Evolutionary conservation across 2,113 vertebrate species (phyloP).

Genomic region (Pampusana beccarii): DNA sequence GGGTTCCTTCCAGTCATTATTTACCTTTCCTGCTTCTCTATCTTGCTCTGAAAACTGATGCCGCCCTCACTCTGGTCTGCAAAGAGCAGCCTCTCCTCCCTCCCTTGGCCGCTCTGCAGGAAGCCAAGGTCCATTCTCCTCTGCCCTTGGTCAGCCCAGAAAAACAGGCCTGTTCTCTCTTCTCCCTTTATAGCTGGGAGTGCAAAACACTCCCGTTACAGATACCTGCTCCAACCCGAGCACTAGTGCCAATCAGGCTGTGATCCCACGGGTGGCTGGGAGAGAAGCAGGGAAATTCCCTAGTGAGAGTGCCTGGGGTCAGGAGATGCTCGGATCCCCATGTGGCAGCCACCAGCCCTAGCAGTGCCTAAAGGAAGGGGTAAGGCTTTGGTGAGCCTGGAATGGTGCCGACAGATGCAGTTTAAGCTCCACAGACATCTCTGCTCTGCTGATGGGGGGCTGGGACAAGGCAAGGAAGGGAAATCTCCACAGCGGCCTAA

Average conservation of each 20-base stretch:
- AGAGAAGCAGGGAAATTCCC: background rate
- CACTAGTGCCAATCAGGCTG: accelerated
- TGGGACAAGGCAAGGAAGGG: background rate
- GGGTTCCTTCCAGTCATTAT: background rate
- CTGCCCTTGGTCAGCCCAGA: background rate
- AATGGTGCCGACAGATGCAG: background rate
- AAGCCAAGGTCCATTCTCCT: background rate
- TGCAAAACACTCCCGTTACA: accelerated
- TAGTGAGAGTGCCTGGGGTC: background rate
- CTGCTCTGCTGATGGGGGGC: background rate
- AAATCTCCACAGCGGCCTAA: background rate
- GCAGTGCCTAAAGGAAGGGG: background rate
- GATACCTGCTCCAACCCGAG: background rate
- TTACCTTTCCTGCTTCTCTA: background rate
- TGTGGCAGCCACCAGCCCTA: accelerated
- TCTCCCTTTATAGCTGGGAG: background rate
- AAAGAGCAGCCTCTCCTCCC: background rate
- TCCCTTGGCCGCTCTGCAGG: background rate
- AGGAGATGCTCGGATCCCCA: background rate
- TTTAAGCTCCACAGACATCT: background rate
- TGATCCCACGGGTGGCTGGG: background rate
- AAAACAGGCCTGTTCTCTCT: background rate
- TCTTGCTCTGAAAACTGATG: background rate
- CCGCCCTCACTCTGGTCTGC: background rate
- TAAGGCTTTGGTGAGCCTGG: background rate